Conservation (phyloP, 2,797 vertebrate species). For the Lacerta agilis region DNA sequence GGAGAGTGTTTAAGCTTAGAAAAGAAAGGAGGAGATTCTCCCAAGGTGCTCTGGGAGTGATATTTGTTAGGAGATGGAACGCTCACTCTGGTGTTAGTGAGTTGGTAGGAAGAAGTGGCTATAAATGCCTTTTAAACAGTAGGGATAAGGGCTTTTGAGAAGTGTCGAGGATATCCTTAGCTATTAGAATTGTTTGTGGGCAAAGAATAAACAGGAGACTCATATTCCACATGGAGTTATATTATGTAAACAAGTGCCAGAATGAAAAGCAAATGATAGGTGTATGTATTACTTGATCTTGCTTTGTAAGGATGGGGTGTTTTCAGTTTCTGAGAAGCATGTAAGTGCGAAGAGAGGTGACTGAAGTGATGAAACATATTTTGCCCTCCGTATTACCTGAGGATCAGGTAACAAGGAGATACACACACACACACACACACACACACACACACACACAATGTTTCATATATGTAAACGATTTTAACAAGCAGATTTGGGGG, state of each 20-base stretch:
- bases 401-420: too few relatives aligned
- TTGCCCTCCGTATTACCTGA: neutral
- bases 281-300: neutral
- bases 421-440: too few relatives aligned
- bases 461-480: neutral
- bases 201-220: neutral
- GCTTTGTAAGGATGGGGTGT: neutral
- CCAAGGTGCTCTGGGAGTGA: neutral
- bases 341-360: neutral
- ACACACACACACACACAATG: too few relatives aligned
- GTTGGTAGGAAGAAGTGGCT: neutral
- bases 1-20: accelerated
- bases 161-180: neutral
- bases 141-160: neutral
- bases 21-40: neutral
- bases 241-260: too few relatives aligned
- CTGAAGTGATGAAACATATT: neutral
- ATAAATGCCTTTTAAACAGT: neutral
- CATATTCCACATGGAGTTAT: too few relatives aligned
- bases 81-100: neutral
- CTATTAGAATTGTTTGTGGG: neutral
- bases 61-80: constrained; percentile 8
- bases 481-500: too few relatives aligned
- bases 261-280: too few relatives aligned
- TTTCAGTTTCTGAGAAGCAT: neutral